Conservation (phyloP, 1,140 invertebrate genomes). For the Pseudomyrmex sp. region DNA sequence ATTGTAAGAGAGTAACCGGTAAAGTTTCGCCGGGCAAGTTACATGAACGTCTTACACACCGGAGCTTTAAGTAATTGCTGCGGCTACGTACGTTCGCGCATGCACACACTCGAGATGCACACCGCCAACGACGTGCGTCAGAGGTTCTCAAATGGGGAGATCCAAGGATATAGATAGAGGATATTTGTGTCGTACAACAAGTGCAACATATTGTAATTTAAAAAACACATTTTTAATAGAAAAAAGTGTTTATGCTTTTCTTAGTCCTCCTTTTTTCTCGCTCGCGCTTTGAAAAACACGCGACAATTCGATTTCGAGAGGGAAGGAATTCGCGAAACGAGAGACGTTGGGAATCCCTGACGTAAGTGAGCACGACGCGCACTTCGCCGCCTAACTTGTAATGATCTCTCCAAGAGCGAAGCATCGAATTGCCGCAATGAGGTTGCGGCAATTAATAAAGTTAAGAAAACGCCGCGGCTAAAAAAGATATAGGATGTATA, state of each 20-base stretch:
- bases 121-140: too few species aligned
- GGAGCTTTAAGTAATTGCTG: slow-evolving; percentile 64
- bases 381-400: slow-evolving; percentile 64
- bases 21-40: slow-evolving; percentile 50
- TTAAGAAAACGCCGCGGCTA: slow-evolving; percentile 64
- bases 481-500: slow-evolving; percentile 4
- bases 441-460: slow-evolving; percentile 69
- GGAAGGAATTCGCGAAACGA: too few species aligned
- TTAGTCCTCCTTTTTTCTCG: too few species aligned
- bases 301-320: too few species aligned
- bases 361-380: slow-evolving; percentile 14
- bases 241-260: too few species aligned
- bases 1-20: slow-evolving; percentile 41
- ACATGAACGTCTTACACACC: slow-evolving; percentile 58
- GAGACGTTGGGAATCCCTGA: too few species aligned
- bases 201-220: too few species aligned
- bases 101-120: background rate
- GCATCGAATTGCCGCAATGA: slow-evolving; percentile 70
- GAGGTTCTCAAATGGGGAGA: too few species aligned
- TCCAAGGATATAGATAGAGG: too few species aligned
- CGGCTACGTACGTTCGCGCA: slow-evolving; percentile 19
- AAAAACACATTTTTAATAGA: too few species aligned
- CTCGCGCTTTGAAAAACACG: too few species aligned
- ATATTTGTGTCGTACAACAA: too few species aligned
- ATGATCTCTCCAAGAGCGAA: slow-evolving; percentile 57